Evolutionary conservation across 2,113 vertebrate genomes (phyloP), one percentile per base, ranked within the genome.

Genomic region (Hiodon tergisus): DNA sequence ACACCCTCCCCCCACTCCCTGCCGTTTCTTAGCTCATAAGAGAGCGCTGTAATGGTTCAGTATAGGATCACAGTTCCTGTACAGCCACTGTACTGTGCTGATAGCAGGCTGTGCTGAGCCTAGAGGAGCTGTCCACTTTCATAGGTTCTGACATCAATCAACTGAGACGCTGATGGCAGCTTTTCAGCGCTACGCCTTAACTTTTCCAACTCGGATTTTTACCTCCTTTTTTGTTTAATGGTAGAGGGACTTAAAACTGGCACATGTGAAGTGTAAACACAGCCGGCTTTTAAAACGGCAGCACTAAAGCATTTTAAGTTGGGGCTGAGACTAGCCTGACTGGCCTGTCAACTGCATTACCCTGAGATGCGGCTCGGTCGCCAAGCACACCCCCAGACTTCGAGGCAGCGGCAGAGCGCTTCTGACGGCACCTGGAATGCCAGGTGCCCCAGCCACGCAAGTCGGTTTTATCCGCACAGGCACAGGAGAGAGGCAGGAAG

Each of bases 381-480:
- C 58, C 58, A 16, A 52, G 48, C n/a, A 46, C 69, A 78, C 71
- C 69, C 74, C 68, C 6, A 48, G 70, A 78, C 63, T 73, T 77
- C 58, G 69, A 60, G 68, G 69, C 67, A 68, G 16, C 76, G 50
- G 61, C 31, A 31, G 53, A 60, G 52, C 53, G 77, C 65, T 63
- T 51, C 53, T 60, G 6, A 48, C 60, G 46, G 77, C 68, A 51
- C 72, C 73, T 82, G 77, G 69, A 81, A 81, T 81, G 81, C 81
- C 80, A 83, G 77, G 79, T 81, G 68, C 77, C 68, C 62, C 61
- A 51, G 52, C 61, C 60, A 62, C 54, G 70, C 10, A 67, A 74
- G 67, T n/a, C 69, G 17, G 61, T 79, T 81, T 58, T 60, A 67
- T 71, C 76, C 71, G 76, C 51, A 47, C n/a, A 76, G 72, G 67